Evolutionary conservation across 2,113 vertebrate genomes (phyloP).

Genomic region (Protobothrops mucrosquamatus): DNA sequence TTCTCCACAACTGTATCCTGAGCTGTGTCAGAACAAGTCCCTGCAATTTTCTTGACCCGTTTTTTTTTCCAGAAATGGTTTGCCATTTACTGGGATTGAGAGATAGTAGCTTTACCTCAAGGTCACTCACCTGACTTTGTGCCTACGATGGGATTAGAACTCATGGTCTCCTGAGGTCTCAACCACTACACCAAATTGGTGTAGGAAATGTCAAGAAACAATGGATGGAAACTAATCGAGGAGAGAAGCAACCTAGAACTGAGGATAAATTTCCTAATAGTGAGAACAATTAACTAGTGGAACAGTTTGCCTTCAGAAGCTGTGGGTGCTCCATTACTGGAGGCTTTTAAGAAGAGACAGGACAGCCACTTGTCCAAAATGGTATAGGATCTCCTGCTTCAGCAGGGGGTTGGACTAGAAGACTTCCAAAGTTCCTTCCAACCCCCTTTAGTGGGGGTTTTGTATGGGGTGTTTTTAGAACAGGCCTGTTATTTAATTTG

Average conservation of each 20-base stretch:
- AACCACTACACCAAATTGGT: neutral
- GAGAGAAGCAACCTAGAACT: neutral
- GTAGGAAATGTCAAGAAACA: neutral
- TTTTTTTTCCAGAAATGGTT: neutral
- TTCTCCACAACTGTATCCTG: neutral
- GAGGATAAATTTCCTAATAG: neutral
- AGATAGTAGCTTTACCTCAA: neutral
- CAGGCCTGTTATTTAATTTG: too few relatives aligned
- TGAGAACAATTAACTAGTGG: neutral
- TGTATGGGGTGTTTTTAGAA: too few relatives aligned
- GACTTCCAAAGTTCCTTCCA: neutral
- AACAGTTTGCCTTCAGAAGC: neutral
- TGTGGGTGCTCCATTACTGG: neutral
- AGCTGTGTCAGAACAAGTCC: neutral
- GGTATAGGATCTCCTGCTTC: neutral
- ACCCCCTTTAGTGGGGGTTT: too few relatives aligned
- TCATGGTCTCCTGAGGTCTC: neutral
- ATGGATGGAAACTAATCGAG: neutral
- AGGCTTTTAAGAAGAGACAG: neutral
- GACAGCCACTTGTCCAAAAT: neutral
- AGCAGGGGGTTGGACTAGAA: neutral
- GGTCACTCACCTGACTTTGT: neutral
- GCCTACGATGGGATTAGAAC: neutral
- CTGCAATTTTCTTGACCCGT: neutral
- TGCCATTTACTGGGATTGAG: neutral